phyloP scores from a whole-genome alignment of 2,113 vertebrate species.

The Cervus canadensis region DNA sequence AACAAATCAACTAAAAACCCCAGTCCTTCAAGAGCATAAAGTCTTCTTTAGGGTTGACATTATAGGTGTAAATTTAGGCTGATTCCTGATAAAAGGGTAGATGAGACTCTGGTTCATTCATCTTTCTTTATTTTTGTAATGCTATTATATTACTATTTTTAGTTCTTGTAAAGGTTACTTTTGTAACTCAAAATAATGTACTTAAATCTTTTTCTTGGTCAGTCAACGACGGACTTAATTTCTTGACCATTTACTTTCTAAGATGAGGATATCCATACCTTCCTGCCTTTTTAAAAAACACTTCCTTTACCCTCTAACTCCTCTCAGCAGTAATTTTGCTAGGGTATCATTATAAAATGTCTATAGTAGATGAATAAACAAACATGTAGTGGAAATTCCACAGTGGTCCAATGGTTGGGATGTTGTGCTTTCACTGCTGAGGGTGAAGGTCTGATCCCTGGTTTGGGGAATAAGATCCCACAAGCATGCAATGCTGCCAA shows the following conservation, averaged over 20 bases:
- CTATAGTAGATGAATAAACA: background rate
- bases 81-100: background rate
- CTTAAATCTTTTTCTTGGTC: background rate
- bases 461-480: background rate
- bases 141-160: background rate
- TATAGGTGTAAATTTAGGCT: background rate
- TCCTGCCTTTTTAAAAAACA: background rate
- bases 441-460: background rate
- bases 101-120: background rate
- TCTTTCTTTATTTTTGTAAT: background rate
- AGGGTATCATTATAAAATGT: background rate
- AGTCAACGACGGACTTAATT: background rate
- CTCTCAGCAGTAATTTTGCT: background rate
- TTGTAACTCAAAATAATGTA: background rate
- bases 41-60: background rate
- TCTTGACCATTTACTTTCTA: background rate
- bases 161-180: conserved; percentile 13
- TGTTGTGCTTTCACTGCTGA: background rate
- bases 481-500: background rate
- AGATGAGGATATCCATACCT: background rate
- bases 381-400: background rate
- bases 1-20: background rate
- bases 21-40: background rate
- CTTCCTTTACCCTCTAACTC: background rate
- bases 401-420: background rate